A percentile compares a stretch with the other conserved stretches of the same genome.
Conservation (phyloP, 2,113 vertebrate genomes). For the Petrocephalus zakoni region DNA sequence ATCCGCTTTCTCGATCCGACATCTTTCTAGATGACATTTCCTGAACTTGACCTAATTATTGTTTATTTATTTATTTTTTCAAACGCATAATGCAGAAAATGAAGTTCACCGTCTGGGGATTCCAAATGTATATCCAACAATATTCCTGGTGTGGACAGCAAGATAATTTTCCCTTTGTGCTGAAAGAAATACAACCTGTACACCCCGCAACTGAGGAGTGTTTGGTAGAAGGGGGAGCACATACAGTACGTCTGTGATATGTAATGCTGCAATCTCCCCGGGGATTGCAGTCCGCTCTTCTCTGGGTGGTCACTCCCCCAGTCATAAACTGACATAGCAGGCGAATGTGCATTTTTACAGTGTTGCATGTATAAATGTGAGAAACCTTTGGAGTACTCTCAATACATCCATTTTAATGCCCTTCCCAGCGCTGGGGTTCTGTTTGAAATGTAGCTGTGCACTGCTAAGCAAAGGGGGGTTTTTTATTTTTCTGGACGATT, state of each 20-base stretch:
- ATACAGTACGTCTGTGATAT: neutral
- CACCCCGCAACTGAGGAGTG: neutral
- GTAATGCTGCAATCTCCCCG: neutral
- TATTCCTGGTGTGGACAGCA: neutral
- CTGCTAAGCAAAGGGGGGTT: neutral
- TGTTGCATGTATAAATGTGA: neutral
- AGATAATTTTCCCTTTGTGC: neutral
- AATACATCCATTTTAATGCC: neutral
- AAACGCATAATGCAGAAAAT: neutral
- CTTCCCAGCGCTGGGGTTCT: neutral
- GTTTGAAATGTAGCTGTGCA: neutral
- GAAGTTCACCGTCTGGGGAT: neutral
- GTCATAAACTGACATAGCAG: neutral
- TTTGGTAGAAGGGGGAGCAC: neutral
- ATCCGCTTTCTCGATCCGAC: neutral
- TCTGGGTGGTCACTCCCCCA: neutral
- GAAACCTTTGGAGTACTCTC: neutral
- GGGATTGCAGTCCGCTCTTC: neutral
- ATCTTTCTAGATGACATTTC: neutral
- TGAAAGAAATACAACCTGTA: neutral
- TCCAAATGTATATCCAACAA: neutral
- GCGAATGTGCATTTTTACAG: neutral
- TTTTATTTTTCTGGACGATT: neutral
- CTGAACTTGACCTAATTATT: neutral
- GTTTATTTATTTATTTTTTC: neutral